Base-by-base conservation (phyloP, 1,140 invertebrate genomes). In the Euschistus heros region DNA sequence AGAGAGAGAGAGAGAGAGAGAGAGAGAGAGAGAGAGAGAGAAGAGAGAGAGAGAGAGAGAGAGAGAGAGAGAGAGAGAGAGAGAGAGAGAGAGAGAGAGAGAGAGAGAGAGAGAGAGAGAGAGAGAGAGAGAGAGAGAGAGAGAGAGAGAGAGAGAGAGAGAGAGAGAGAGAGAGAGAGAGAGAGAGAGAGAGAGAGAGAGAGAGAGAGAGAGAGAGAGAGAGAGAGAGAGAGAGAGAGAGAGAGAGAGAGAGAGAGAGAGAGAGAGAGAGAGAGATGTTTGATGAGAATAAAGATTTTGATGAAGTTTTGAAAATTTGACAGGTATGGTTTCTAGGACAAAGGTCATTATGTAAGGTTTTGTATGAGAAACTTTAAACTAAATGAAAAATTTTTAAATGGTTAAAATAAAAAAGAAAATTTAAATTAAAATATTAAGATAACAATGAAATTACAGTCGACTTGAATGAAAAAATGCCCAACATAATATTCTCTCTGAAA, bases 1-100 rank as follows among this genome's bases (percentile, higher is more conserved):
- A 30, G 47, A 52, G 42, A 57, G 54, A 62, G 66, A 62, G 69
- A 68, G 70, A 63, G 60, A 47, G 60, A 63, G 27, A 27, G 55
- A 60, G 62, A n/a, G 57, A 42, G 26, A 42, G 57, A 42, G 64
- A 46, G 55, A 18, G 55, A 46, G 37, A 30, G 55, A 46, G 55
- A 46, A 18, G 22, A 33, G 26, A 18, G 37, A 30, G 22, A 30
- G 30, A 18, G 22, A 18, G 37, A 30, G 50, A 50, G 50, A 50
- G 54, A 50, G 50, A 27, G 50, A 50, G 30, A 27, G 37, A 17
- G 37, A 33, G 30, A 50, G 30, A 27, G 54, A 50, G 55, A 20
- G 30, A 50, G 50, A 24, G 26, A 24, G 50, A 22, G 64, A 61
- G 52, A 30, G 64, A 20, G 50, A 44, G 64, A 61, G 64, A 46